A percentile compares a stretch with the other conserved stretches of the same genome.
phyloP scores from a whole-genome alignment of 2,113 vertebrate genomes.

The Podilymbus podiceps region DNA sequence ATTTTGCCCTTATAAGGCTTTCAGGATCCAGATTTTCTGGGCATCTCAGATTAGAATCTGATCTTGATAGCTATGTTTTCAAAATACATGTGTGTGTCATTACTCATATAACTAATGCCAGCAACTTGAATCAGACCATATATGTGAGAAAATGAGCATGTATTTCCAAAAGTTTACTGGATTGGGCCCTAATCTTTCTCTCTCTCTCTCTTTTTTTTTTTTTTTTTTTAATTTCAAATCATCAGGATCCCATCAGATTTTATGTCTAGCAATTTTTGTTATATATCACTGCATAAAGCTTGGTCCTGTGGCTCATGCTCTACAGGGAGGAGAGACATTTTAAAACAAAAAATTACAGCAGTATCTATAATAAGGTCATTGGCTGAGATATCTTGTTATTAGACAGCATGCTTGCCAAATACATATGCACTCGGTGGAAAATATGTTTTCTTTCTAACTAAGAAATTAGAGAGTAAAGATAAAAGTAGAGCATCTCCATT shows the following conservation, averaged over 20 bases:
- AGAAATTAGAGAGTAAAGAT: slow-evolving; percentile 74
- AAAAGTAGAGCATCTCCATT: slow-evolving; percentile 61
- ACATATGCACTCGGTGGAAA: slow-evolving; percentile 1
- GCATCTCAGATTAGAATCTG: slow-evolving; percentile 22
- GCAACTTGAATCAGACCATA: neutral
- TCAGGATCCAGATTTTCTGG: neutral
- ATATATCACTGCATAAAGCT: neutral
- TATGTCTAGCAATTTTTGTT: neutral
- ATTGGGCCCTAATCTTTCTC: neutral
- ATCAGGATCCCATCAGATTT: neutral
- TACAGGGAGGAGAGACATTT: neutral
- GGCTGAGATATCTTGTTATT: neutral
- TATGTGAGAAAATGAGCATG: neutral
- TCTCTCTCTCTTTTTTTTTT: no score
- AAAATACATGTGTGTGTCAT: slow-evolving; percentile 30
- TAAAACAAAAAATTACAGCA: slow-evolving; percentile 15
- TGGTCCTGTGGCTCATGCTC: neutral
- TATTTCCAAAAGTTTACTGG: neutral
- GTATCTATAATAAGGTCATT: slow-evolving; percentile 12
- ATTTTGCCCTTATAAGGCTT: slow-evolving; percentile 34
- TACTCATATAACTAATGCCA: neutral
- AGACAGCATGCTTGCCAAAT: slow-evolving; percentile 13
- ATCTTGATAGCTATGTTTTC: slow-evolving; percentile 16
- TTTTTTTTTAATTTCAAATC: neutral
- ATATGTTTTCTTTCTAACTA: slow-evolving; percentile 70